Percentiles rank a stretch among this genome's conserved stretches.
phyloP scores from a whole-genome alignment of 2,113 vertebrate species.

The Alectura lathami region DNA sequence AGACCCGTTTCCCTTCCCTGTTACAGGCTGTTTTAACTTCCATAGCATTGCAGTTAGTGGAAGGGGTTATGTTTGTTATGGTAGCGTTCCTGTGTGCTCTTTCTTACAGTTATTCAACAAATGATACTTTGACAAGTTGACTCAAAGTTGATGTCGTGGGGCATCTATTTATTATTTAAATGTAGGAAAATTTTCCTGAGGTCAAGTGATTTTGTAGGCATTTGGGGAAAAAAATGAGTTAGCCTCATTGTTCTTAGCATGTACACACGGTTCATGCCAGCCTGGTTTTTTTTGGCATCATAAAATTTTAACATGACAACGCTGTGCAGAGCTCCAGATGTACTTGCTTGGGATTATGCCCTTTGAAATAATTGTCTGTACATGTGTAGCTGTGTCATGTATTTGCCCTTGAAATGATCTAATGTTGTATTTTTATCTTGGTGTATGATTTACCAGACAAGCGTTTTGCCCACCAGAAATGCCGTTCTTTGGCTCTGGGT shows the following conservation, averaged over 20 bases:
- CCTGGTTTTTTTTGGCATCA: neutral
- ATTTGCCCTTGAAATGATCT: neutral
- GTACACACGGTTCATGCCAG: neutral
- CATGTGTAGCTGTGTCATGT: neutral
- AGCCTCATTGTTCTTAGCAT: neutral
- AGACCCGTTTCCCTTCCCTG: neutral
- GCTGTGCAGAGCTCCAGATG: neutral
- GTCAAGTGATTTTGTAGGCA: neutral
- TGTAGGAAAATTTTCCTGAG: neutral
- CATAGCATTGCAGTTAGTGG: neutral
- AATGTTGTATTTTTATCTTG: neutral
- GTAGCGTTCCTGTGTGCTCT: neutral
- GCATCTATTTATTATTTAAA: neutral
- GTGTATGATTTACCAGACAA: neutral
- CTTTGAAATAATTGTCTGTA: neutral
- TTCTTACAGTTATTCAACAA: conserved; percentile 10
- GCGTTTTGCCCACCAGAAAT: neutral
- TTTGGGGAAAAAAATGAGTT: neutral
- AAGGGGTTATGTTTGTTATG: neutral
- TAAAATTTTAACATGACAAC: conserved; percentile 9
- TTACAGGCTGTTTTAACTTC: neutral
- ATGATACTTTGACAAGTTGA: neutral
- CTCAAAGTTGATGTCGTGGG: neutral
- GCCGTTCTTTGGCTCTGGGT: neutral
- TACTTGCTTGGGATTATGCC: neutral